Evolutionary conservation across 2,113 vertebrate genomes (phyloP), one percentile per base, ranked within the genome.

Genomic region (Herpailurus yagouaroundi): DNA sequence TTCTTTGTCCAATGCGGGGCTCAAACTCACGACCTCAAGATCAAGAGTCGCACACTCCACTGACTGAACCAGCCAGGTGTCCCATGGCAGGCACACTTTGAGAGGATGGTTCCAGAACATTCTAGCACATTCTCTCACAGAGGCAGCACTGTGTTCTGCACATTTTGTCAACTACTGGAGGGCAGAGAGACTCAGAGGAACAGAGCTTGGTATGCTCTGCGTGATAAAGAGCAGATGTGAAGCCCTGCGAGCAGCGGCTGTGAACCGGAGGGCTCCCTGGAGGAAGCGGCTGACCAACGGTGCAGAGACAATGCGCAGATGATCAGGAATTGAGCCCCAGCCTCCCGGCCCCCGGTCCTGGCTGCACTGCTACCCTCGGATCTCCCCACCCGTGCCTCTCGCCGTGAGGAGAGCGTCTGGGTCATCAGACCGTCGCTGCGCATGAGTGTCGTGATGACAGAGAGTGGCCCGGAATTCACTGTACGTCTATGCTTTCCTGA

Each of bases 121-220:
- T 94, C 80, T 15, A 33, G 77, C 33, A 52, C 36, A 5, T 87
- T 76, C 38, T 27, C 80, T 55, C 19, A 21, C 38, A 52, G 18
- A 64, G 66, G 55, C 45, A 77, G 80, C 73, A 31, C 64, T 9
- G 50, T 63, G 31, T 33, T 45, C n/a, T 83, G 3, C 25, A 1
- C 31, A 29, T 31, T 81, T 31, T 38, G 38, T 55, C 18, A 71
- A 38, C 80, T 50, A 18, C n/a, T 41, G 48, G 71, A 63, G 19
- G 41, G 31, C 73, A 90, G 73, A 92, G 64, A 92, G 64, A 92
- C 31, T 71, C 69, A 55, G 19, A 74, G 19, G 60, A 81, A 85
- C 71, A 76, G 0, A 25, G 52, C 57, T 63, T 74, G 38, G 19
- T 64, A 33, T 38, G 63, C 50, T 89, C 57, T 91, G 23, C 33